phyloP scores from a whole-genome alignment of 2,797 vertebrate species.

The Microctenopoma steveboyesi region DNA sequence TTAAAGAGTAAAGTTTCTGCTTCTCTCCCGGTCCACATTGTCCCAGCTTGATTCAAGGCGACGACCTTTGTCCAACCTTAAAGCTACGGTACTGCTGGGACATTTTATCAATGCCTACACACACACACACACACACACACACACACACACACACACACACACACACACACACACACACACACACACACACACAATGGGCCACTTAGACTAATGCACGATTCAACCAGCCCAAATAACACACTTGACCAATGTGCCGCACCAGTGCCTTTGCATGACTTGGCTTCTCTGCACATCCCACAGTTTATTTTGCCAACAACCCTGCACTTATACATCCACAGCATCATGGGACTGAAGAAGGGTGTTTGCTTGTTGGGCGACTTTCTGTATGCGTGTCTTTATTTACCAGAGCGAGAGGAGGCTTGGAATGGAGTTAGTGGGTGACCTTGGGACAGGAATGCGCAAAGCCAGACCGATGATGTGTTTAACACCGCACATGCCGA shows the following conservation, averaged over 20 bases:
- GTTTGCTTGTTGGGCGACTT: not conserved
- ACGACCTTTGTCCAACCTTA: slow-evolving; percentile 58
- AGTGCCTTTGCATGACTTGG: slow-evolving; percentile 48
- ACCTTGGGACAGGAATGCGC: slow-evolving; percentile 66
- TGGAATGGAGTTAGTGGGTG: slow-evolving; percentile 39
- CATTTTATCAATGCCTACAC: slow-evolving; percentile 54
- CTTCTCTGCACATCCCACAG: slow-evolving; percentile 17
- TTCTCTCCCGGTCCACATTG: slow-evolving; percentile 33
- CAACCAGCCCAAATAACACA: slow-evolving; percentile 29
- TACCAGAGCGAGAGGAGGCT: slow-evolving; percentile 12
- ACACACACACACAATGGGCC: slow-evolving; percentile 36
- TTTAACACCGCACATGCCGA: slow-evolving; percentile 45
- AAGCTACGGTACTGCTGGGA: slow-evolving; percentile 31
- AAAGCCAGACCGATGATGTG: slow-evolving; percentile 58
- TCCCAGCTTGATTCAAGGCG: slow-evolving; percentile 47
- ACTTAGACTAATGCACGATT: slow-evolving; percentile 46
- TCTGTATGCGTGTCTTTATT: slow-evolving; percentile 12
- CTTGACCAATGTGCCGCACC: slow-evolving; percentile 30
- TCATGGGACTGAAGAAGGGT: slow-evolving; percentile 5
- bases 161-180: slow-evolving; percentile 7
- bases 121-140: too few relatives aligned
- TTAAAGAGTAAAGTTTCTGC: slow-evolving; percentile 23
- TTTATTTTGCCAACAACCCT: slow-evolving; percentile 41
- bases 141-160: too few relatives aligned
- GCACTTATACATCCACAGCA: slow-evolving; percentile 16